Evolutionary conservation across 2,888 invertebrate species (phyloP).

Genomic region (Cheilosia grossa): DNA sequence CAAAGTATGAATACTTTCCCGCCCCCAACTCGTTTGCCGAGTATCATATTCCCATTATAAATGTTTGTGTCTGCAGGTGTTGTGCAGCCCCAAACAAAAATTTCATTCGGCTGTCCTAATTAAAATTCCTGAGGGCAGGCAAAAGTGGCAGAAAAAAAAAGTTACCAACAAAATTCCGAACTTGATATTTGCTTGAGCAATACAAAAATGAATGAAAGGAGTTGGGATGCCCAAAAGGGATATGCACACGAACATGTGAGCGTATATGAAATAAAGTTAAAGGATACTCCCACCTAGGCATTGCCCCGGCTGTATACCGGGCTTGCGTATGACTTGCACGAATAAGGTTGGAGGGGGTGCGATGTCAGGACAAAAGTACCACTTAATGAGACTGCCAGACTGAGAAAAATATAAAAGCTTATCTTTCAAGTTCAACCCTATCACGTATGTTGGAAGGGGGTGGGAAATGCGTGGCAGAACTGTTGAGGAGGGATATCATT

Average conservation of each 20-base stretch:
- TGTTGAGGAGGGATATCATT: constrained; percentile 31
- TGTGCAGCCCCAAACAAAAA: constrained; percentile 65
- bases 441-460: constrained; percentile 44
- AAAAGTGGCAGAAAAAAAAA: constrained; percentile 11
- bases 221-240: constrained; percentile 38
- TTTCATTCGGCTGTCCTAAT: constrained; percentile 70
- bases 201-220: constrained; percentile 23
- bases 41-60: constrained; percentile 73
- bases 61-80: constrained; percentile 71
- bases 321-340: constrained; percentile 5
- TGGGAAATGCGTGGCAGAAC: constrained; percentile 14
- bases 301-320: constrained; percentile 12
- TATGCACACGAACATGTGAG: constrained; percentile 63
- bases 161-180: constrained; percentile 40
- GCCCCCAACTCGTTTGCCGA: background rate
- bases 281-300: constrained; percentile 52
- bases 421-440: constrained; percentile 69
- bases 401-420: constrained; percentile 71
- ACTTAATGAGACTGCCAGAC: constrained; percentile 70
- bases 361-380: constrained; percentile 50
- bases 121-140: constrained; percentile 70
- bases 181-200: constrained; percentile 68
- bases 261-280: constrained; percentile 70
- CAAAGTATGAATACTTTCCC: constrained; percentile 48
- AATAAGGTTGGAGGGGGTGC: constrained; percentile 16